Percentiles rank a stretch among this genome's conserved stretches.
Conservation (phyloP, 2,797 vertebrate species). For the Coranthus polyacanthus region DNA sequence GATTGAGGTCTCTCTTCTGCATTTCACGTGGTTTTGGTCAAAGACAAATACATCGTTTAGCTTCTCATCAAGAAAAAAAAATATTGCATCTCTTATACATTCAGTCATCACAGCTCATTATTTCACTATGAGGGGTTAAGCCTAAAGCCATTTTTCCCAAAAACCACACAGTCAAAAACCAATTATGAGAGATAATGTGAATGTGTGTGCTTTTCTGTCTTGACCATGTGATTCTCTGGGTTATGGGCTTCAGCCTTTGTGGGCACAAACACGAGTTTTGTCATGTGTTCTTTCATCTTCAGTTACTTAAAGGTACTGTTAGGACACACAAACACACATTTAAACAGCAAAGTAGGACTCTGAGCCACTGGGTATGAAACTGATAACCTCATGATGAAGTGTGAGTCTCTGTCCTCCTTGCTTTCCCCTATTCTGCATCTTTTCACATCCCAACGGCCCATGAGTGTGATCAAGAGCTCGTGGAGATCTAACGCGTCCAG, state of each 20-base stretch:
- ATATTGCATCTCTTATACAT: too few species aligned
- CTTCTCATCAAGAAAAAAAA: too few species aligned
- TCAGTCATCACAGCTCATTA: too few species aligned
- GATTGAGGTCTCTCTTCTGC: too few species aligned
- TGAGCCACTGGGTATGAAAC: slow-evolving; percentile 36
- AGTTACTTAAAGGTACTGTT: slow-evolving; percentile 7
- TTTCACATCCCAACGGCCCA: slow-evolving; percentile 46
- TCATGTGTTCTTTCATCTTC: slow-evolving; percentile 38
- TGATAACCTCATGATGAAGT: slow-evolving; percentile 51
- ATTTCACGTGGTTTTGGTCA: too few species aligned
- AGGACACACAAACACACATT: slow-evolving; percentile 14
- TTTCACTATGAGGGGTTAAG: too few species aligned
- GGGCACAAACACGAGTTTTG: slow-evolving; percentile 28
- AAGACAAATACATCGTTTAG: too few species aligned
- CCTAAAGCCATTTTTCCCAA: too few species aligned
- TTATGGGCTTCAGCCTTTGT: slow-evolving; percentile 21
- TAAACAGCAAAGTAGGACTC: slow-evolving; percentile 53
- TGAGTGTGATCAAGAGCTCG: slow-evolving; percentile 40
- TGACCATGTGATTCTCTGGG: slow-evolving; percentile 37
- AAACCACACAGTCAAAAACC: background rate
- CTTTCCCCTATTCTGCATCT: slow-evolving; percentile 13
- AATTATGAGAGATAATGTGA: background rate
- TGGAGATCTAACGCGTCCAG: slow-evolving; percentile 42
- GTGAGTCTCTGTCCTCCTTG: background rate
- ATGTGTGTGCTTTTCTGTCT: background rate